These are phyloP conservation scores for Bhutanitis thaidina DNA, from an alignment of 2,888 invertebrate species.

Conservation along the genomic window DNA sequence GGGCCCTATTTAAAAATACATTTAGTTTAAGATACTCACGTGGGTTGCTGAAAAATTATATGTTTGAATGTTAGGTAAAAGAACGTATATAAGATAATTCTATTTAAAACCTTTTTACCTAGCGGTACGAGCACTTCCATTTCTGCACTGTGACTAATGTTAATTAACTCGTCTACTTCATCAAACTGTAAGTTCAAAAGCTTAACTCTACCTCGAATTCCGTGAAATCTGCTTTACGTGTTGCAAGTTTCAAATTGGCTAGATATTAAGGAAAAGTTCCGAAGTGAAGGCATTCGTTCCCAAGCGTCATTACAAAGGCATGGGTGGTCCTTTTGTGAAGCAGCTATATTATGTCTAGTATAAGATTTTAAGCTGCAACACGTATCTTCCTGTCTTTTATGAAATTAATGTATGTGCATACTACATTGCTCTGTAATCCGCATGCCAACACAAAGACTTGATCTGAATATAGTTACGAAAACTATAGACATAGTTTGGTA, in stretches of 20 bases:
- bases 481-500: no score
- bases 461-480: no score
- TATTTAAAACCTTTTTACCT: no score
- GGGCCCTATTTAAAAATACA: no score
- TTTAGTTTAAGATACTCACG: no score
- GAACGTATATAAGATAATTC: no score
- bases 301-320: background rate
- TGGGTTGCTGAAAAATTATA: no score
- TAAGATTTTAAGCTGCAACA: constrained; percentile 1
- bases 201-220: constrained; percentile 7
- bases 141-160: constrained; percentile 5
- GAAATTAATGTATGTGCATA: constrained; percentile 2
- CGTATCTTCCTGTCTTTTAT: constrained; percentile 4
- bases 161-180: constrained; percentile 17
- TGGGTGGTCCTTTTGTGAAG: constrained; percentile 1
- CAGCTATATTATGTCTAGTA: background rate
- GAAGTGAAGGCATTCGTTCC: background rate
- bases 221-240: constrained; percentile 6
- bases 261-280: constrained; percentile 14
- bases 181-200: constrained; percentile 15
- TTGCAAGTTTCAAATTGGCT: constrained; percentile 15
- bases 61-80: background rate
- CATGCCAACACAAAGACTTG: no score
- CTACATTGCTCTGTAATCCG: background rate
- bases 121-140: background rate